These are phyloP conservation scores for Tanypteryx hageni DNA, from an alignment of 2,888 invertebrate species.

Conservation along the genomic window DNA sequence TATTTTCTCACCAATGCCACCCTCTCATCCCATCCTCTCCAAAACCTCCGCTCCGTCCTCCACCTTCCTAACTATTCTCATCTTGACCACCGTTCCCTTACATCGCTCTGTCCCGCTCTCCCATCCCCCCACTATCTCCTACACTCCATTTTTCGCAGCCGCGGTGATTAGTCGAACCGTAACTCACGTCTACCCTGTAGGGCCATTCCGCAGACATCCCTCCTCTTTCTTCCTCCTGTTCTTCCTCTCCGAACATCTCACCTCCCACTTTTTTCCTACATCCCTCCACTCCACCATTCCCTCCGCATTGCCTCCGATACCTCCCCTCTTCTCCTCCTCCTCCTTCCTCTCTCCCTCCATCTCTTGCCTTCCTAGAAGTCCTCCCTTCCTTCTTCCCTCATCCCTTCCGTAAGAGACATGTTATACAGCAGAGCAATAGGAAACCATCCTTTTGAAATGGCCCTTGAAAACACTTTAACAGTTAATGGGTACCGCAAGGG, in stretches of 20 bases:
- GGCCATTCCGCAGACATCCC: too few species aligned
- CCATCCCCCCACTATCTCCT: not conserved
- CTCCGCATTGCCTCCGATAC: too few species aligned
- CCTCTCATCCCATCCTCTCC: not conserved
- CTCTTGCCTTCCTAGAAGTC: too few species aligned
- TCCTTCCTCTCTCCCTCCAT: too few species aligned
- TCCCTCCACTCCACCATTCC: not conserved
- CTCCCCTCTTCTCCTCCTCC: too few species aligned
- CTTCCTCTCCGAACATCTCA: too few species aligned
- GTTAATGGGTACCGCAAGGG: constrained; percentile 3
- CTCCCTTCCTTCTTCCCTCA: too few species aligned
- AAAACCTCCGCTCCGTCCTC: not conserved
- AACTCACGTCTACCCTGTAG: not conserved
- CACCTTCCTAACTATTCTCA: not conserved
- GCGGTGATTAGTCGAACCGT: not conserved
- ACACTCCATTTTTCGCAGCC: not conserved
- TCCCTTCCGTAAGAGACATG: not conserved
- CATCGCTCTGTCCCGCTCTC: not conserved
- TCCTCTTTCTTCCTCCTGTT: too few species aligned
- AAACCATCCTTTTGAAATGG: not conserved
- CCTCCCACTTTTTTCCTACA: not conserved
- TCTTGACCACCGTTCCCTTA: not conserved
- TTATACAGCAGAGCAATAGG: not conserved
- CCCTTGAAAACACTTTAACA: not conserved
- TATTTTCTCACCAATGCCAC: not conserved